Evolutionary conservation across 1,140 invertebrate species (phyloP).

Genomic region (Drosophila chauvacae): DNA sequence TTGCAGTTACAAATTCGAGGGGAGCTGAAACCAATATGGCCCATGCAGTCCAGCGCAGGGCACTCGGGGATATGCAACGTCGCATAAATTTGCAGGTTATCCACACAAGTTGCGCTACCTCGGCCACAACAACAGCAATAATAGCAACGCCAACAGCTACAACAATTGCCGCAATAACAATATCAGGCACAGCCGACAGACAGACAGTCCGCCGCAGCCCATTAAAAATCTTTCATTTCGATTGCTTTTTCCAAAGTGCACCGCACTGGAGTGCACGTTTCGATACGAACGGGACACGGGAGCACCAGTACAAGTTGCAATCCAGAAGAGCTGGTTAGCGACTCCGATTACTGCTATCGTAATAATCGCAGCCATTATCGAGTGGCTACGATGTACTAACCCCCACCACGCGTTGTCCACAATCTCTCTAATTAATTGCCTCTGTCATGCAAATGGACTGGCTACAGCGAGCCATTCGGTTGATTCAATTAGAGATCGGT

Average conservation of each 20-base stretch:
- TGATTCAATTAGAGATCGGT: slow-evolving; percentile 35
- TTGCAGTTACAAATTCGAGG: background rate
- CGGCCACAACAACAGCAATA: background rate
- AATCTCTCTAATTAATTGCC: slow-evolving; percentile 45
- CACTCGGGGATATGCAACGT: slow-evolving; percentile 18
- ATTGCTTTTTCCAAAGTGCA: slow-evolving; percentile 37
- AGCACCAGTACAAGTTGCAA: background rate
- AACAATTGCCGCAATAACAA: slow-evolving; percentile 1
- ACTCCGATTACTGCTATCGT: slow-evolving; percentile 18
- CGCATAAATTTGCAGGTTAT: slow-evolving; percentile 37
- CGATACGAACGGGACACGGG: background rate
- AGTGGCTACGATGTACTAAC: slow-evolving; percentile 28
- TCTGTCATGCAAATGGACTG: slow-evolving; percentile 41
- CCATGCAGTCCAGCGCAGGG: background rate
- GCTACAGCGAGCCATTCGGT: background rate
- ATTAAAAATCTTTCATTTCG: slow-evolving; percentile 37
- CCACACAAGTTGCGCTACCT: slow-evolving; percentile 16
- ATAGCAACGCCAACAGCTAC: background rate
- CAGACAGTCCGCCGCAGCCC: slow-evolving; percentile 3
- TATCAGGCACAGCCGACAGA: background rate
- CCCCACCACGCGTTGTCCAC: slow-evolving; percentile 1
- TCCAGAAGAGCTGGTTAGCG: slow-evolving; percentile 2
- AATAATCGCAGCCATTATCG: slow-evolving; percentile 30
- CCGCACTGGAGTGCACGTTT: background rate
- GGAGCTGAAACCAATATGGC: background rate